Base-by-base conservation (phyloP, 2,113 vertebrate species). In the Paradoxurus hermaphroditus region DNA sequence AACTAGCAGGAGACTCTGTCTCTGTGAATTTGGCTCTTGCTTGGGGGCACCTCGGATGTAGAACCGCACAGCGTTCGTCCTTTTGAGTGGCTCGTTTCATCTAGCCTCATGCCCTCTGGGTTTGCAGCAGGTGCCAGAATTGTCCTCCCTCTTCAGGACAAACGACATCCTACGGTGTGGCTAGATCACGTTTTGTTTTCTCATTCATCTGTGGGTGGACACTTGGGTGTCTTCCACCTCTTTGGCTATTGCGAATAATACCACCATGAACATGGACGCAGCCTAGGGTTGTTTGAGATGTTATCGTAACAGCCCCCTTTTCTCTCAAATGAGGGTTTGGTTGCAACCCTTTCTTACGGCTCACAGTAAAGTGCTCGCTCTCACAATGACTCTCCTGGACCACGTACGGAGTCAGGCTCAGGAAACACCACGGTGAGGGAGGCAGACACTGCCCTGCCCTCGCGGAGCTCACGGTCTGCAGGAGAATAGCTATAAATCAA, bases 81-180 rank as follows among this genome's bases (percentile, higher is more conserved):
- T 83, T 27, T 41, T 9, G 78, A 41, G 39, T 41, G 41, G 27
- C 49, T 89, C 2, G 5, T 44, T 75, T n/a, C 36, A 34, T 27
- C 41, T 3, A 44, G 14, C 67, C 36, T 7, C 4, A 25, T 12
- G 14, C 25, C 39, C 13, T 62, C 68, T 5, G 4, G 79, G 21
- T 23, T n/a, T 39, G 36, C 5, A 23, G 18, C 25, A 0, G 0
- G 41, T 36, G 6, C n/a, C 23, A 5, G 44, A 16, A 9, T n/a
- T 18, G 23, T 46, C 19, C n/a, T 9, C 36, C 59, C 34, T 68
- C 10, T 68, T 3, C 5, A 15, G 36, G 46, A 79, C 78, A 51
- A 41, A 11, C n/a, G 46, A 29, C 29, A 46, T n/a, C 25, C 31
- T 5, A n/a, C 4, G 29, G 16, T 9, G 13, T 13, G 59, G 11